Evolutionary conservation across 2,888 invertebrate genomes (phyloP).

Genomic region (Oscheius myriophilus): DNA sequence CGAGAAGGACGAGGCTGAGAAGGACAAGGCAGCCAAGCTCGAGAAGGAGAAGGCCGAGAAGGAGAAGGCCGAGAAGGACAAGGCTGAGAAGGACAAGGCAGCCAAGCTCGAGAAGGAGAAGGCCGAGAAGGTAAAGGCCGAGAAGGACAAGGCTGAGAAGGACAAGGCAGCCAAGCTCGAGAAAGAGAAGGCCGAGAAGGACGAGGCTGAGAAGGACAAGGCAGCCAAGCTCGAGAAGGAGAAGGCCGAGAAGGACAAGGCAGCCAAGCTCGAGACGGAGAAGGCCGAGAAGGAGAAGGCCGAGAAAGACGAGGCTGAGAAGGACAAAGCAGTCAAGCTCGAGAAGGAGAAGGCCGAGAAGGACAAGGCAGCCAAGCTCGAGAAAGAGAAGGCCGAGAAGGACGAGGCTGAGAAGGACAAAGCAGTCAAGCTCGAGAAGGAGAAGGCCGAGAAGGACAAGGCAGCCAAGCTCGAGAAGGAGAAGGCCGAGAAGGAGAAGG

Average conservation of each 20-base stretch:
- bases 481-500: slow-evolving; percentile 17
- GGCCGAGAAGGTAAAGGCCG: slow-evolving; percentile 6
- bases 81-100: slow-evolving; percentile 13
- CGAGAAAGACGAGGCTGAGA: slow-evolving; percentile 17
- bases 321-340: slow-evolving; percentile 14
- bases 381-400: slow-evolving; percentile 15
- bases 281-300: slow-evolving; percentile 24
- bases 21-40: slow-evolving; percentile 1
- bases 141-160: slow-evolving; percentile 23
- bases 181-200: slow-evolving; percentile 19
- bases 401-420: slow-evolving; percentile 10
- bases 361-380: not conserved
- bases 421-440: not conserved
- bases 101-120: slow-evolving; percentile 15
- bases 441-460: slow-evolving; percentile 23
- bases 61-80: slow-evolving; percentile 12
- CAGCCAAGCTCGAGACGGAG: slow-evolving; percentile 9
- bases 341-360: slow-evolving; percentile 7
- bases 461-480: not conserved
- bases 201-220: slow-evolving; percentile 14
- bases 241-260: slow-evolving; percentile 25
- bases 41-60: slow-evolving; percentile 19
- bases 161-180: slow-evolving; percentile 10
- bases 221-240: slow-evolving; percentile 6
- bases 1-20: slow-evolving; percentile 12